Evolutionary conservation across 2,797 vertebrate genomes (phyloP), one percentile per base, ranked within the genome.

Genomic region (Aphelocoma californica): DNA sequence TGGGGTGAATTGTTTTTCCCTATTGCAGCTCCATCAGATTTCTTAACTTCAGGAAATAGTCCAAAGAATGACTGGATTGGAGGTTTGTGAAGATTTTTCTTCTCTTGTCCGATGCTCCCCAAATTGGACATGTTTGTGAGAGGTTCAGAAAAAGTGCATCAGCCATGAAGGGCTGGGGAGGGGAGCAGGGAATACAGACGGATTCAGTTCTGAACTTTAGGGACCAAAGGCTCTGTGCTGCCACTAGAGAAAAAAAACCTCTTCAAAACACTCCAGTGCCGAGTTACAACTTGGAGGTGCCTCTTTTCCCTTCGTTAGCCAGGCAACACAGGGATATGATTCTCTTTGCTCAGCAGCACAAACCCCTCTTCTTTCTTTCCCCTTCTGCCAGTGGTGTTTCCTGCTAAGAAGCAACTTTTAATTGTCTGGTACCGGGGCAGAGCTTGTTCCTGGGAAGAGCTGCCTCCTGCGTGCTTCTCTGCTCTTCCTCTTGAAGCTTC

Each of bases 381-480:
- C 57, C 23, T 84, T 56, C 75, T 87, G 75, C 79, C 31, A 6
- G 36, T 51, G 44, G 66, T 45, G 38, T 58, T 66, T 78, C 90
- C 73, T 75, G 83, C 88, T 47, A 79, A 54, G 94, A 89, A 92
- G 36, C 58, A 92, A 69, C 78, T 91, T 91, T 65, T 86, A 86
- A 90, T 95, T 93, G 88, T 70, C 78, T 80, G 70, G 26, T 20
- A 9, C 25, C 28, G 14, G 58, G 45, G 66, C 67, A 91, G 84
- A 81, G 58, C 64, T 66, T 5, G 2, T 62, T 70, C 64, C 8
- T 32, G 78, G 80, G 36, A 13, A 75, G 56, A 66, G 67, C 71
- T 45, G 44, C 79, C 73, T 65, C 14, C 71, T 18, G 18, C 0
- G 0, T 32, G 40, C 14, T 89, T 45, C 75, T 88, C 38, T 38